A percentile compares a stretch with the other conserved stretches of the same genome.
phyloP scores from a whole-genome alignment of 1,140 invertebrate species.

The Manduca sexta region DNA sequence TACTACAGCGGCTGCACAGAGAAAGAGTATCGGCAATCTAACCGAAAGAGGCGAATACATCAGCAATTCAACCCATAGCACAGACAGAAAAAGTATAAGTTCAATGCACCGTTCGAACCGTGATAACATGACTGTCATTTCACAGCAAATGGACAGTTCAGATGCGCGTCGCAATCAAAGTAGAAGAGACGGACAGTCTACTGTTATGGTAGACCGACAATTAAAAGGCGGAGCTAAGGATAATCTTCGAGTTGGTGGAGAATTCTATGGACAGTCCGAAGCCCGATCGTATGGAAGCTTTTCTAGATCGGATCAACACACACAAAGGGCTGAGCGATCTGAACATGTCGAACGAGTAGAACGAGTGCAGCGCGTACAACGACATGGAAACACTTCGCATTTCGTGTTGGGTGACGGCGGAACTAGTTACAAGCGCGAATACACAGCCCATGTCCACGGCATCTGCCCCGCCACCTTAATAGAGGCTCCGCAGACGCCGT shows the following conservation, averaged over 20 bases:
- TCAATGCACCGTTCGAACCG: slow-evolving; percentile 79
- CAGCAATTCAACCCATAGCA: slow-evolving; percentile 76
- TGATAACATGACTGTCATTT: slow-evolving; percentile 66
- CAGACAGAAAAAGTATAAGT: slow-evolving; percentile 83
- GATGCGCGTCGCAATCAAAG: slow-evolving; percentile 55
- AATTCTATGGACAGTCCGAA: slow-evolving; percentile 79
- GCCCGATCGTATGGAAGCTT: slow-evolving; percentile 79
- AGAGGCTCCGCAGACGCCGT: slow-evolving; percentile 81
- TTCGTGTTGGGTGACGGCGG: slow-evolving; percentile 79
- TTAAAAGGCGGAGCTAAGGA: slow-evolving; percentile 75
- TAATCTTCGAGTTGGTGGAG: slow-evolving; percentile 79
- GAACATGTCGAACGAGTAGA: slow-evolving; percentile 65
- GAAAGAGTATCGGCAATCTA: slow-evolving; percentile 85
- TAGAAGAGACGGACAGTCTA: slow-evolving; percentile 63
- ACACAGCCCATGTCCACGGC: slow-evolving; percentile 78
- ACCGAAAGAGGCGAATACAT: slow-evolving; percentile 81
- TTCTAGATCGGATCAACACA: slow-evolving; percentile 59
- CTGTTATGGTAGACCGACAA: slow-evolving; percentile 67
- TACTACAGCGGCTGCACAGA: slow-evolving; percentile 83
- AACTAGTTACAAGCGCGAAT: slow-evolving; percentile 86
- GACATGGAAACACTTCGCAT: no score
- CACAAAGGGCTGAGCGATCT: slow-evolving; percentile 62
- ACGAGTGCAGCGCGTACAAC: slow-evolving; percentile 37
- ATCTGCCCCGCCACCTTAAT: slow-evolving; percentile 86
- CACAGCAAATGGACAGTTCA: slow-evolving; percentile 61